phyloP scores from a whole-genome alignment of 2,113 vertebrate genomes.

The Stomatorhinus ivindoensis region DNA sequence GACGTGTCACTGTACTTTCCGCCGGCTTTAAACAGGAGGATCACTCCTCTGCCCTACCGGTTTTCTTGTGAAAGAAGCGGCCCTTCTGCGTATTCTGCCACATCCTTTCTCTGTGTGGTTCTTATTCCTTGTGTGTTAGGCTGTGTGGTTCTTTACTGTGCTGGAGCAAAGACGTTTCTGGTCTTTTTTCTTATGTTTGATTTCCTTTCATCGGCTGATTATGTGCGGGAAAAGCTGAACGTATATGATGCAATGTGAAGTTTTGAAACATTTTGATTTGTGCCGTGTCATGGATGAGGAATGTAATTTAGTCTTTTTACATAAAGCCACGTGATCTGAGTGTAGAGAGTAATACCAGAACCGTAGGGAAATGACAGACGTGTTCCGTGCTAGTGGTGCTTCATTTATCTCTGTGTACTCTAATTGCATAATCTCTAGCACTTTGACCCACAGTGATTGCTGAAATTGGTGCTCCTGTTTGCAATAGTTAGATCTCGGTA shows the following conservation, averaged over 20 bases:
- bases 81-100: background rate
- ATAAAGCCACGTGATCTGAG: background rate
- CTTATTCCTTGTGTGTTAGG: background rate
- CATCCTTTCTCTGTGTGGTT: background rate
- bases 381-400: background rate
- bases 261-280: background rate
- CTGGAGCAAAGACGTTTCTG: background rate
- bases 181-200: background rate
- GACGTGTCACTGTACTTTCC: background rate
- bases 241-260: background rate
- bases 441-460: slow-evolving; percentile 1
- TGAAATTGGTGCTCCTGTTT: background rate
- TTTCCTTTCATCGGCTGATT: background rate
- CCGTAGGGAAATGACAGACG: background rate
- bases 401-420: background rate
- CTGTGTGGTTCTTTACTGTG: background rate
- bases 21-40: background rate
- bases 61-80: background rate
- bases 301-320: background rate
- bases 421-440: background rate
- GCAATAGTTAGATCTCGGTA: background rate
- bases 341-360: background rate
- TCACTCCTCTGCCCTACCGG: background rate
- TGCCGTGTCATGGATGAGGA: background rate
- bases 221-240: background rate